These are phyloP conservation scores for Hirundo rustica DNA, from an alignment of 2,797 vertebrate genomes.

Conservation along the genomic window DNA sequence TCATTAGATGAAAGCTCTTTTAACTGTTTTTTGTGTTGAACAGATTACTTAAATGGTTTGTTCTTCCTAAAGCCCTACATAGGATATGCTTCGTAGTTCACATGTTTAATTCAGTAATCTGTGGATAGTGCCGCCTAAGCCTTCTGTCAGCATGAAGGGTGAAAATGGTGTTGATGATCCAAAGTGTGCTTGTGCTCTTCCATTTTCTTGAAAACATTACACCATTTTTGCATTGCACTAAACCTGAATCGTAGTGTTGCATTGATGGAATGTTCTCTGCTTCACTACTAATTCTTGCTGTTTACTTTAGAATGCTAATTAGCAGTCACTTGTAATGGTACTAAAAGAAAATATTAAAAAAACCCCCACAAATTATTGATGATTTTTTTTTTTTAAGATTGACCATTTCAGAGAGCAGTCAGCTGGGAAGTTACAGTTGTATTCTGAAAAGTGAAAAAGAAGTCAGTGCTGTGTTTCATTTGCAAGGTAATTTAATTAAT, in stretches of 20 bases:
- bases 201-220: neutral
- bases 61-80: neutral
- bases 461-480: constrained; percentile 65
- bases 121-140: neutral
- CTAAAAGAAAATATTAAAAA: neutral
- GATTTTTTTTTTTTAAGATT: neutral
- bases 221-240: neutral
- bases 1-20: neutral
- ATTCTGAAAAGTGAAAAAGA: constrained; percentile 52
- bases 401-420: neutral
- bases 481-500: constrained; percentile 71
- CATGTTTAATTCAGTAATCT: neutral
- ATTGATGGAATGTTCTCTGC: neutral
- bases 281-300: neutral
- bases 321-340: neutral
- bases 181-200: neutral
- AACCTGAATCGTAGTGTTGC: neutral
- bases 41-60: too few relatives aligned
- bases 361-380: neutral
- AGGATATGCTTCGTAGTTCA: neutral
- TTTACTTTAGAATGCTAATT: neutral
- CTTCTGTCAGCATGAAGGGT: neutral
- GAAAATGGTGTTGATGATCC: neutral
- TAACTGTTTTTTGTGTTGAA: neutral
- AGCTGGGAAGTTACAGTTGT: constrained; percentile 74